Evolutionary conservation across 2,797 vertebrate genomes (phyloP).

Genomic region (Parambassis ranga): DNA sequence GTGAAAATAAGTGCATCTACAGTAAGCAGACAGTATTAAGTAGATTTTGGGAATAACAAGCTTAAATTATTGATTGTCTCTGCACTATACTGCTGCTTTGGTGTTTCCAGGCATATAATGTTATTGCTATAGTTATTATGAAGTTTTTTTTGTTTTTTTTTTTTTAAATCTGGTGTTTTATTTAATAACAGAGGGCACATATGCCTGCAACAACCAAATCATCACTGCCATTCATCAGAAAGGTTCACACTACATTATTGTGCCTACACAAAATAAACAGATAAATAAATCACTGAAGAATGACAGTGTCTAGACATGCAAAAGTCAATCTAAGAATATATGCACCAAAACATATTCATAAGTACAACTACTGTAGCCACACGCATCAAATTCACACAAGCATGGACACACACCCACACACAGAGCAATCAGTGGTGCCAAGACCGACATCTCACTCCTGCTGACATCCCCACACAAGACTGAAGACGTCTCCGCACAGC

Average conservation of each 20-base stretch:
- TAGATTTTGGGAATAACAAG: slow-evolving; percentile 6
- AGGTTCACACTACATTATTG: too few relatives aligned
- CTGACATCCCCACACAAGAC: slow-evolving; percentile 67
- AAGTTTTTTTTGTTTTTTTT: too few relatives aligned
- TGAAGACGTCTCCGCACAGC: slow-evolving; percentile 60
- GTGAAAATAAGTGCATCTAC: neutral
- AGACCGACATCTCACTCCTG: slow-evolving; percentile 71
- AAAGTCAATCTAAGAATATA: neutral
- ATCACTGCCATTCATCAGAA: neutral
- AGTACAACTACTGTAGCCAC: neutral
- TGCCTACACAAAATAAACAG: neutral
- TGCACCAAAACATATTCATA: slow-evolving; percentile 5
- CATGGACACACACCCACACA: slow-evolving; percentile 51
- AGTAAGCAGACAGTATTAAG: neutral
- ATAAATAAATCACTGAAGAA: slow-evolving; percentile 21
- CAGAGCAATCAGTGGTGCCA: slow-evolving; percentile 57
- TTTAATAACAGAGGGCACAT: too few relatives aligned
- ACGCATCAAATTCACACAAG: slow-evolving; percentile 36
- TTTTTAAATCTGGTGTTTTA: too few relatives aligned
- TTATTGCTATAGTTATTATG: too few relatives aligned
- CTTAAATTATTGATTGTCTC: neutral
- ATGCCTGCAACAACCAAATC: neutral
- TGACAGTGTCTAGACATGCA: slow-evolving; percentile 10
- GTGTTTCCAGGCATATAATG: too few relatives aligned
- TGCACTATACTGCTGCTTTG: neutral